A percentile compares a stretch with the other conserved stretches of the same genome.
These are phyloP conservation scores for Lottia gigantea DNA, from an alignment of 2,888 invertebrate genomes.

Conservation along the genomic window DNA sequence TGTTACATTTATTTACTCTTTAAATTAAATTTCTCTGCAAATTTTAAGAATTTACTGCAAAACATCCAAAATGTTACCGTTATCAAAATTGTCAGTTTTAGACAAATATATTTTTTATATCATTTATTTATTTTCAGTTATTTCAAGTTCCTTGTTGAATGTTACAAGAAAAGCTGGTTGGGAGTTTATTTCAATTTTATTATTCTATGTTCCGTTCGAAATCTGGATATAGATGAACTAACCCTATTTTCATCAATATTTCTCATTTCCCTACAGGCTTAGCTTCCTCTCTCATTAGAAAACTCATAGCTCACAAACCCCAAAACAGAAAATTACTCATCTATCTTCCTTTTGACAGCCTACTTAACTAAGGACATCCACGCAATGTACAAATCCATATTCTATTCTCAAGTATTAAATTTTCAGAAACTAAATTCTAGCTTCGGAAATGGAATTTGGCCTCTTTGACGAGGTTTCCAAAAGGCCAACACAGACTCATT, in stretches of 20 bases:
- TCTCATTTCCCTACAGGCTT: conserved; percentile 22
- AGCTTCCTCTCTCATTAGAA: conserved; percentile 18
- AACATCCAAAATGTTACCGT: too few species aligned
- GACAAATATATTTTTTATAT: too few species aligned
- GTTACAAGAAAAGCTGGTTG: too few species aligned
- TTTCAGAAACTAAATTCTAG: not conserved
- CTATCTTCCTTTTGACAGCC: conserved; percentile 25
- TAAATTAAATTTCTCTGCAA: too few species aligned
- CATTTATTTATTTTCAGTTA: too few species aligned
- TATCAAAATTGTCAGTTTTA: too few species aligned
- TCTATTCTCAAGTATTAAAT: conserved; percentile 12
- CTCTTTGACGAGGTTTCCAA: conserved; percentile 9
- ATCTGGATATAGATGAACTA: not conserved
- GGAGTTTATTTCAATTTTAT: too few species aligned
- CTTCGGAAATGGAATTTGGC: conserved; percentile 9
- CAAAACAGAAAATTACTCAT: conserved; percentile 29
- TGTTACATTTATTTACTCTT: too few species aligned
- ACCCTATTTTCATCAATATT: conserved; percentile 3
- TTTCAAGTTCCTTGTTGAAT: too few species aligned
- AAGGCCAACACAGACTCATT: conserved; percentile 7
- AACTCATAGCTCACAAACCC: conserved; percentile 22
- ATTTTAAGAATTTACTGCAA: too few species aligned
- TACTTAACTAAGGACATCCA: conserved; percentile 24
- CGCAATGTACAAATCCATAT: conserved; percentile 29
- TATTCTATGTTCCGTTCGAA: too few species aligned